Percentiles rank a stretch among this genome's conserved stretches.
These are phyloP conservation scores for Triops cancriformis DNA, from an alignment of 1,140 invertebrate species.

Conservation along the genomic window DNA sequence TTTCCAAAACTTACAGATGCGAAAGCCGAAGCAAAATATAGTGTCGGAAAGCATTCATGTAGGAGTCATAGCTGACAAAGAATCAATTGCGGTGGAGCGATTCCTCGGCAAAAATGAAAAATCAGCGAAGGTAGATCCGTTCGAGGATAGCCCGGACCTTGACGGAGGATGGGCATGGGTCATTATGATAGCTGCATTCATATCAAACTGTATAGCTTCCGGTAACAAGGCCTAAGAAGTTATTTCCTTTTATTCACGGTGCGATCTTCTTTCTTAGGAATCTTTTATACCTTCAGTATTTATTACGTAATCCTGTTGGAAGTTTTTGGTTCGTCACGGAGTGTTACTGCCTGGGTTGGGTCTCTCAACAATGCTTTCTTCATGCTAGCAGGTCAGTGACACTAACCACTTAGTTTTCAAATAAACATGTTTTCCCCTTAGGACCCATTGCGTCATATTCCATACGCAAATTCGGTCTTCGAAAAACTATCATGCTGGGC, in stretches of 20 bases:
- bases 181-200: conserved; percentile 31
- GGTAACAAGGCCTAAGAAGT: conserved; percentile 25
- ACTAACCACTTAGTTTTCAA: not conserved
- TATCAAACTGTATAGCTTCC: conserved; percentile 30
- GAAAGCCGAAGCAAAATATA: not conserved
- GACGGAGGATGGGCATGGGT: conserved; percentile 37
- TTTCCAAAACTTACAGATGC: no score
- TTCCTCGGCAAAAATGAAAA: not conserved
- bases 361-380: conserved; percentile 35
- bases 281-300: conserved; percentile 33
- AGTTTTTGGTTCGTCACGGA: conserved; percentile 34
- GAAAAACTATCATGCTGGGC: conserved; percentile 46
- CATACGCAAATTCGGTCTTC: conserved; percentile 41
- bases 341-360: conserved; percentile 36
- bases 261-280: conserved; percentile 27
- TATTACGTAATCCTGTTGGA: conserved; percentile 34
- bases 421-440: conserved; percentile 26
- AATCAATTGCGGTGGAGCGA: not conserved
- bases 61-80: not conserved
- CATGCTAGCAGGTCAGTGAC: conserved; percentile 32
- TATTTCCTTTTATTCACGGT: not conserved
- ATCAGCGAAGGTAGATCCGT: not conserved
- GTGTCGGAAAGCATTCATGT: not conserved
- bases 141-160: conserved; percentile 30
- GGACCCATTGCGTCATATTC: conserved; percentile 34